Evolutionary conservation across 2,113 vertebrate genomes (phyloP), one percentile per base, ranked within the genome.

Genomic region (Pachyramphus minor): DNA sequence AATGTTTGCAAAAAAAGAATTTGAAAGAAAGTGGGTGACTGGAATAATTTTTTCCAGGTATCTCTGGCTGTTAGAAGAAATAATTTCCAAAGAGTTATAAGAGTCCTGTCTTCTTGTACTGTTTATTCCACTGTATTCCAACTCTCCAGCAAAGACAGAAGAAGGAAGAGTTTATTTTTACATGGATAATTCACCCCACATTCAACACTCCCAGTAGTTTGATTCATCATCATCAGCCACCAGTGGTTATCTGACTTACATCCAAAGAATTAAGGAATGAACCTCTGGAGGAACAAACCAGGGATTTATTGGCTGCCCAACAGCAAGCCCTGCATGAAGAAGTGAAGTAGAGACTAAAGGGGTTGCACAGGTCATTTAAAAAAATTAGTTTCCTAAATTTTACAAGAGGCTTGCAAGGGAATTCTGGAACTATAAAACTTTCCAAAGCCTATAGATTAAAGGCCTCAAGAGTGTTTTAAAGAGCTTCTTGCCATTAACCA

Each of bases 381-480:
- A 93, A 84, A 91, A 96, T 35, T 73, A 67, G 73, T 76, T 71
- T 71, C 30, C 53, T 91, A 14, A 79, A 79, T 76, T 72, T 95
- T 79, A 64, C 58, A 89, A 82, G 73, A 24, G 58, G 23, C 42
- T 80, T 87, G 58, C 64, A 93, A 76, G 59, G 45, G 37, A 76
- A 66, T 91, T 87, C 74, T 73, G 9, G 23, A 69, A 72, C 45
- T 53, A 35, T 82, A 55, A 82, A 80, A 33, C 55, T 94, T 89
- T 80, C 42, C 35, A 55, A 52, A 88, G 21, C 28, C 53, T 47
- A 25, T 11, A 64, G 28, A 89, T 83, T 73, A 85, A 77, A 81
- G 17, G 21, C 22, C 82, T 83, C 59, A n/a, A 39, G 74, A 55
- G 75, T 37, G 24, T 75, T 93, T 90, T 77, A 67, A 89, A 83